Evolutionary conservation across 1,140 invertebrate genomes (phyloP).

Genomic region (Drosophila subobscura): DNA sequence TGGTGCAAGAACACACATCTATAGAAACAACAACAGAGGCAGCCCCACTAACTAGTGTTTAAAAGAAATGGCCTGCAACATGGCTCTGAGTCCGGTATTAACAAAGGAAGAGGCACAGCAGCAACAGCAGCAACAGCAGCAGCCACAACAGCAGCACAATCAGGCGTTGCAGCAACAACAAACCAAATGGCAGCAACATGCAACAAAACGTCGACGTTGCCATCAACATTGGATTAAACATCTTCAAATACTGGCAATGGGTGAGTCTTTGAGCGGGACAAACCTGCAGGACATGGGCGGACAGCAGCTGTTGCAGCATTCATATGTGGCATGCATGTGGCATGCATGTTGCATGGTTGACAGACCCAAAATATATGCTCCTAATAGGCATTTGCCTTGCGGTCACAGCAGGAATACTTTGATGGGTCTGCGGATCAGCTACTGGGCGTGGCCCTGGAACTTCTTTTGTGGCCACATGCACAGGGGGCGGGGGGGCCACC

Average conservation of each 20-base stretch:
- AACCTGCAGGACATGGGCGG: not conserved
- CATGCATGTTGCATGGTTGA: constrained; percentile 30
- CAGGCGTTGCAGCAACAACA: constrained; percentile 33
- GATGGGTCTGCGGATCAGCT: too few relatives aligned
- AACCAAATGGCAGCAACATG: constrained; percentile 46
- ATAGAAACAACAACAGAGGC: constrained; percentile 21
- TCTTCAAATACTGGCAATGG: constrained; percentile 56
- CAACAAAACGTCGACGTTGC: constrained; percentile 57
- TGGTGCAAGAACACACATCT: constrained; percentile 13
- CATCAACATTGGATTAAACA: constrained; percentile 74
- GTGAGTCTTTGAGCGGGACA: constrained; percentile 43
- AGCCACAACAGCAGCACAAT: constrained; percentile 18
- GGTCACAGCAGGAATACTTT: constrained; percentile 33
- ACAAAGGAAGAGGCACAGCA: constrained; percentile 11
- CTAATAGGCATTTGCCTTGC: constrained; percentile 55
- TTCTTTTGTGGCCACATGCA: constrained; percentile 15
- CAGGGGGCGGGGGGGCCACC: not conserved
- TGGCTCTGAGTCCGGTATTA: constrained; percentile 45
- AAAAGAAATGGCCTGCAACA: constrained; percentile 29
- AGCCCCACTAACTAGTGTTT: not conserved
- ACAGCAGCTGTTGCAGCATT: constrained; percentile 54
- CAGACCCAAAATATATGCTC: constrained; percentile 44
- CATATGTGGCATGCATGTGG: constrained; percentile 42
- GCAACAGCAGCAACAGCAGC: constrained; percentile 16
- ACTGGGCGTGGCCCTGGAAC: constrained; percentile 14